Conservation (phyloP, 2,113 vertebrate species). For the Tiliqua scincoides region DNA sequence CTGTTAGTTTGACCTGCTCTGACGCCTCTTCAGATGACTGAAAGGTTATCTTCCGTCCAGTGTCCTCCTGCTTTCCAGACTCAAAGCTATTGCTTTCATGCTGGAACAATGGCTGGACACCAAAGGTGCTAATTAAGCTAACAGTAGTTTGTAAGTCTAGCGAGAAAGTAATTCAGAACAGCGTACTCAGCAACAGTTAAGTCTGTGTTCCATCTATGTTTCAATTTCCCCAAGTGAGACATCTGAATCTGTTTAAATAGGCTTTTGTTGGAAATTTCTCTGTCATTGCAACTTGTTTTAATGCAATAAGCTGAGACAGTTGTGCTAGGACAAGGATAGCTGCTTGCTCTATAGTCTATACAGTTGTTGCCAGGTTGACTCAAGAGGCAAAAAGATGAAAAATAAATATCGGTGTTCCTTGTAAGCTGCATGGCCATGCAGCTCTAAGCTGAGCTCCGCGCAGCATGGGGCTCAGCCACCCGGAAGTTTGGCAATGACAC, state of each 20-base stretch:
- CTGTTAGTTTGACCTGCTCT: conserved; percentile 52
- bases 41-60: conserved; percentile 49
- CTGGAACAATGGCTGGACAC: conserved; percentile 59
- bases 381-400: not conserved
- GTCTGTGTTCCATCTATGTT: not conserved
- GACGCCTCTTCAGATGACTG: conserved; percentile 38
- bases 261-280: conserved; percentile 49
- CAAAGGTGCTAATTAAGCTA: conserved; percentile 66
- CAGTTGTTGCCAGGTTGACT: not conserved
- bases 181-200: not conserved
- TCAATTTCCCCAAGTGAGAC: conserved; percentile 3
- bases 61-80: conserved; percentile 27
- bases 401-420: too few relatives aligned
- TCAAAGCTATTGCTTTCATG: conserved; percentile 34
- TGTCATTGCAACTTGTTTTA: conserved; percentile 62
- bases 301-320: conserved; percentile 41
- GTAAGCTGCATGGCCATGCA: too few relatives aligned
- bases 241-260: conserved; percentile 26
- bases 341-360: too few relatives aligned
- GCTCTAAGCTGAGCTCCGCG: too few relatives aligned
- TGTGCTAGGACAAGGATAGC: not conserved
- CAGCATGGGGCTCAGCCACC: too few relatives aligned
- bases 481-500: too few relatives aligned
- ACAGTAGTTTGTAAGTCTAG: conserved; percentile 55
- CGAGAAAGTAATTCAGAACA: not conserved